Base-by-base conservation (phyloP, 2,888 invertebrate species). In the Himalopsyche anomala region DNA sequence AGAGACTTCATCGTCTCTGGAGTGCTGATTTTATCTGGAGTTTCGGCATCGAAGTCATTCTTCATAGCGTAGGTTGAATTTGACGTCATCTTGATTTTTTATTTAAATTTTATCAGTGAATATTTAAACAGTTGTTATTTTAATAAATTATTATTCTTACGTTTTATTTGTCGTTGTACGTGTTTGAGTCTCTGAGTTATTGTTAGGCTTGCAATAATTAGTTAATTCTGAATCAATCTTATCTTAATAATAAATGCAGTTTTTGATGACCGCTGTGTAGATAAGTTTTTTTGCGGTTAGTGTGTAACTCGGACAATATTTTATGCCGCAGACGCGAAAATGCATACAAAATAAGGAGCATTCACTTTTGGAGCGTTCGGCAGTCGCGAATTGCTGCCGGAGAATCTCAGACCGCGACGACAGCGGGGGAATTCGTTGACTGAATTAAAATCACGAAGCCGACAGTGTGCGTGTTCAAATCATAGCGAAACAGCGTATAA, bases 1-100 rank as follows among this genome's bases (percentile, higher is more conserved):
- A 87, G 84, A 38, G 85, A 74, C 82, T 88, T 87, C 17, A 85
- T 83, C 28, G 84, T 87, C 28, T 88, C 88, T 3, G 87, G 86
- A 28, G 87, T 87, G 42, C 85, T 86, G 74, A 85, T 85, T 83
- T 88, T 86, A n/a, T 86, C 85, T 8, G 87, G 87, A 8, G 87
- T 88, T 55, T 85, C 84, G 0, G 87, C 87, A 54, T 89, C 89
- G 87, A 89, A 89, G 83, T 89, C 89, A 38, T 89, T 81, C 82
- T 89, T 89, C 88, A 89, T 89, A 69, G 88, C 88, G 82, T 89
- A 89, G 38, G 89, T 89, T 2, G 89, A 89, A 79, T 87, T 87
- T 11, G 87, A 84, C 69, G 87, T 85, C 84, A 86, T 86, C 19
- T 69, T 87, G 79, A 56, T 28, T 45, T 28, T 62, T 74, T n/a